Percentiles rank a stretch among this genome's conserved stretches.
These are phyloP conservation scores for Myrmecophaga tridactyla DNA, from an alignment of 2,113 vertebrate species.

Conservation along the genomic window DNA sequence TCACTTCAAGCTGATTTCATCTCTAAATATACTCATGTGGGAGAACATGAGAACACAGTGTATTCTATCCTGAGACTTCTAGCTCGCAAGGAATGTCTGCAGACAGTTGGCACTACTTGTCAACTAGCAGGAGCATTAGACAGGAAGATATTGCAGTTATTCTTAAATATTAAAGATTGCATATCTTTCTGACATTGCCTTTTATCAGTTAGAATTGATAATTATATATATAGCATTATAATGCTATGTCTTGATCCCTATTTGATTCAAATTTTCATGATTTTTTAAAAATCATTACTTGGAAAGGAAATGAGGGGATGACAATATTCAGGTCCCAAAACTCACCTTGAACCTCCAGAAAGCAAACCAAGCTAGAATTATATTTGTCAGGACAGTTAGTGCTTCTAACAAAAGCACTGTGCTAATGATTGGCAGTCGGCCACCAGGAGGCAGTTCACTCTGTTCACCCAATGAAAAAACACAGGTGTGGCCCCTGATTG, in stretches of 20 bases:
- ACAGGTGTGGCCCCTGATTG: neutral
- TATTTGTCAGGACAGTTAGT: neutral
- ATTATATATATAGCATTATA: too few relatives aligned
- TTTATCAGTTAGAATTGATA: too few relatives aligned
- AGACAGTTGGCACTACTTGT: neutral
- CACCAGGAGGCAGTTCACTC: neutral
- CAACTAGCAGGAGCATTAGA: neutral
- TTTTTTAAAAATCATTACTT: neutral
- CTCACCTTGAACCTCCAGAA: neutral
- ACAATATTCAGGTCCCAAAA: neutral
- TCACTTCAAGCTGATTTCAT: conserved; percentile 56
- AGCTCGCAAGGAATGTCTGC: conserved; percentile 18
- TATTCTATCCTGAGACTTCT: neutral
- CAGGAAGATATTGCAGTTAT: neutral
- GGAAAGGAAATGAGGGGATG: neutral
- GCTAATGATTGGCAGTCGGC: neutral
- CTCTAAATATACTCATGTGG: conserved; percentile 41
- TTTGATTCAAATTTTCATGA: neutral
- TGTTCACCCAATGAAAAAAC: neutral
- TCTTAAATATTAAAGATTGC: conserved; percentile 10
- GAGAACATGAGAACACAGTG: conserved; percentile 56
- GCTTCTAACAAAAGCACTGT: neutral
- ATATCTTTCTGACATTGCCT: neutral
- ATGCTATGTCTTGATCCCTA: neutral
- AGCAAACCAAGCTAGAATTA: neutral